Evolutionary conservation across 2,797 vertebrate species (phyloP), one percentile per base, ranked within the genome.

Genomic region (Sebastes nivosus): DNA sequence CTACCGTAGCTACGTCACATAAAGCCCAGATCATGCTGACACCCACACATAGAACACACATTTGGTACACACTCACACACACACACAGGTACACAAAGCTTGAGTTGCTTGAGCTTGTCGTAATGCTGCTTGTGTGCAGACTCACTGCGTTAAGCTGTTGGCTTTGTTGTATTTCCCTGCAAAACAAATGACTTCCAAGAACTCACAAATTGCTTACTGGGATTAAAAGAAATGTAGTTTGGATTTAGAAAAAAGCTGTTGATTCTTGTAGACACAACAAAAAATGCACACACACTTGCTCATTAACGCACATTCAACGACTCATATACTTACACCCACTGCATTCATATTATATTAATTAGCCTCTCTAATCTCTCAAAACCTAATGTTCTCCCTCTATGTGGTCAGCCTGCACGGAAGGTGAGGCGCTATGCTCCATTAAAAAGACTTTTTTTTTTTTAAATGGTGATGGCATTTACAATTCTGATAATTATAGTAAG

Each of bases 171-270:
- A 81, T 89, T 92, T 84, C 82, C 83, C 79, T 83, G 77, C 64
- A 80, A 77, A 83, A 88, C 82, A 92, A 92, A 88, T 82, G 32
- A 85, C 79, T 94, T 93, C 88, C 75, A 59, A 81, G 86, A 89
- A 91, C 64, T 81, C 63, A 66, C 70, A 90, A 89, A 90, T 81
- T 77, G 84, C 82, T 87, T 76, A 72, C 69, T 74, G 63, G 87
- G 91, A 95, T 94, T 93, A 94, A 87, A 87, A 46, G 13, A 88
- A 90, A 85, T 80, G 69, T 79, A 86, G 77, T 88, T 83, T 82
- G 82, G 70, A 92, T 85, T 94, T 85, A 80, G 12, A 75, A 54
- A 59, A 58, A 79, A 24, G 76, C 50, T 77, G 87, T 67, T 79
- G 64, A 66, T 74, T 84, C n/a, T 34, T 81, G 67, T 63, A 72